Evolutionary conservation across 2,113 vertebrate species (phyloP), one percentile per base, ranked within the genome.

Genomic region (Pelecanus crispus): DNA sequence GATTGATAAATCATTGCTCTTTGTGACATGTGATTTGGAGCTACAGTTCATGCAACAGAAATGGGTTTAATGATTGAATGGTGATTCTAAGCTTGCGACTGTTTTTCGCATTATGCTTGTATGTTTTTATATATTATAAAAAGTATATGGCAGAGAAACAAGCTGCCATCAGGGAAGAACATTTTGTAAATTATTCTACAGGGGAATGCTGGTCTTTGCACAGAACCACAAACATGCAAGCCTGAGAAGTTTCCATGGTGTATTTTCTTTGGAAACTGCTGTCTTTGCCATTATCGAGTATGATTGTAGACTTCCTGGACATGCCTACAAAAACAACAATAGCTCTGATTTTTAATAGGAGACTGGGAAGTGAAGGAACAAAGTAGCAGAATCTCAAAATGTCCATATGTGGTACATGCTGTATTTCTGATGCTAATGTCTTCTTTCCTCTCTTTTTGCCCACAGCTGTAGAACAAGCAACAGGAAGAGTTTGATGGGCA

Each of bases 401-500:
- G 15, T 65, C 40, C 10, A 2, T 82, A 7, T 75, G n/a, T 2
- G 1, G 32, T 86, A 31, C 20, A 13, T 83, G 12, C 19, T 52
- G 40, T 86, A 34, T 91, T 87, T 91, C 29, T 94, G 25, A 75
- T 90, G 55, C 70, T 92, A 68, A 94, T 75, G 22, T 56, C 15
- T 5, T 82, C 42, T 92, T 84, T 90, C 31, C 71, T 96, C 28
- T 95, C 8, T 75, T 38, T 94, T 79, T 90, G 29, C 61, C 97
- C 66, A 52, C 97, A 99, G 99, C 97, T 99, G 99, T 97, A 98
- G 99, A 96, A 99, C 99, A 17, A 99, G 98, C 97, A 99, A 99
- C 98, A 98, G 99, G 97, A 99, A 99, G 95, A 99, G 98, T 96
- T 97, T 99, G 97, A 99, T 99, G 91, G 98, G 99, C 97, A 99